Base-by-base conservation (phyloP, 2,113 vertebrate genomes). In the Oreochromis spilurus region DNA sequence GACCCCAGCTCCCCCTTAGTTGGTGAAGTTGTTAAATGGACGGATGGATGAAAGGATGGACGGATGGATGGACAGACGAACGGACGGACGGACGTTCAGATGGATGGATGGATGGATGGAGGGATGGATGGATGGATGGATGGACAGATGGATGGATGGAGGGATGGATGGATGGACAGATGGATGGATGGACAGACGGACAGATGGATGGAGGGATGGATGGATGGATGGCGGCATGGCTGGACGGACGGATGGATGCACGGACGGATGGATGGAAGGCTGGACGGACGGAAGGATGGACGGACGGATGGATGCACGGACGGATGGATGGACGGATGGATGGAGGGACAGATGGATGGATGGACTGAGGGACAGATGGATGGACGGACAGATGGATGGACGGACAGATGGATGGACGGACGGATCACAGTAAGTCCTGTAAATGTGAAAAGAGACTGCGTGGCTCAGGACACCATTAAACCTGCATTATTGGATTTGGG, bases 21-120 rank as follows among this genome's bases (percentile, higher is more conserved):
- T 57, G 24, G 55, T 29, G 54, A 57, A 57, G 21, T 55, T 55
- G 54, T 29, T 57, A 1, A 2, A 55, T 3, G 11, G 53, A 53
- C n/a, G 7, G 48, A 50, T 0, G 1, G 40, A 43, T 1, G 5
- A 5, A 3, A 0, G 6, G 50, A n/a, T 0, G 1, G 2, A 11
- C 0, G 3, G 0, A 50, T 0, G 0, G 13, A 45, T 0, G 13
- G 1, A n/a, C 0, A 1, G 17, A 52, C 0, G 3, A 2, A 2
- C 0, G 9, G 31, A 31, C 6, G 6, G 31, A 34, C 2, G 6
- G 3, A 34, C 2, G 31, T 3, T 4, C 26, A 0, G 31, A 7
- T 7, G 31, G 31, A 3, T 1, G 6, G 12, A 14, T 0, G 13
- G 43, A 45, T 0, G 5, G 14, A 17, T 0, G 12, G 16, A 4